These are phyloP conservation scores for Anarsia innoxiella DNA, from an alignment of 2,888 invertebrate species.

Conservation along the genomic window DNA sequence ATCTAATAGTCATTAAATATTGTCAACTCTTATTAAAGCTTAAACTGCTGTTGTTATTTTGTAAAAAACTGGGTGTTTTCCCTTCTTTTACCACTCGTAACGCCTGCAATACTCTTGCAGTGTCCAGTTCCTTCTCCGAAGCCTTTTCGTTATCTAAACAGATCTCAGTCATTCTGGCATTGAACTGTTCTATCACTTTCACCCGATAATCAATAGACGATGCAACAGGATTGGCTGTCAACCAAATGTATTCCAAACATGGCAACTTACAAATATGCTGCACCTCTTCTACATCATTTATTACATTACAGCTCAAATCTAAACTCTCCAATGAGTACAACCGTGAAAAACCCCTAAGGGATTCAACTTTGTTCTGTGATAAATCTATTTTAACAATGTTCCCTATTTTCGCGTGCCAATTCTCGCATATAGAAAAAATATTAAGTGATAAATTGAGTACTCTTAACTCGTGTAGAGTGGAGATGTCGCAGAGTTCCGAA, in stretches of 20 bases:
- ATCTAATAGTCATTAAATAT: neutral
- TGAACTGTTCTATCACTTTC: conserved; percentile 91
- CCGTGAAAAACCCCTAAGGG: conserved; percentile 83
- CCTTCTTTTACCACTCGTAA: conserved; percentile 85
- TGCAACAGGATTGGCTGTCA: conserved; percentile 94
- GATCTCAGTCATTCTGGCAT: conserved; percentile 86
- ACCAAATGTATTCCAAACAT: conserved; percentile 88
- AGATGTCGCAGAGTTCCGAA: conserved; percentile 82
- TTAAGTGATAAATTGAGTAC: conserved; percentile 88
- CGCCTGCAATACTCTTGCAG: conserved; percentile 92
- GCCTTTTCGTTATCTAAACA: conserved; percentile 92
- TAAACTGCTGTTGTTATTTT: conserved; percentile 65
- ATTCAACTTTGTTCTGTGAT: conserved; percentile 87
- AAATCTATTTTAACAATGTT: conserved; percentile 91
- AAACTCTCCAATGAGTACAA: conserved; percentile 90
- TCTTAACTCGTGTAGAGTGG: conserved; percentile 84
- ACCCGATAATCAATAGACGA: conserved; percentile 91
- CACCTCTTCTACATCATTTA: conserved; percentile 87
- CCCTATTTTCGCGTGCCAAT: conserved; percentile 90
- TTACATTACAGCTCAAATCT: conserved; percentile 90
- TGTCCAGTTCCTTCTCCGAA: conserved; percentile 91
- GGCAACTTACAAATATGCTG: conserved; percentile 87
- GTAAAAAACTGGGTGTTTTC: conserved; percentile 74
- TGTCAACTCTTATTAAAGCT: conserved; percentile 65
- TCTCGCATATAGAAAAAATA: conserved; percentile 80